Evolutionary conservation across 1,140 invertebrate species (phyloP).

Genomic region (Pseudachorutes palmiensis): DNA sequence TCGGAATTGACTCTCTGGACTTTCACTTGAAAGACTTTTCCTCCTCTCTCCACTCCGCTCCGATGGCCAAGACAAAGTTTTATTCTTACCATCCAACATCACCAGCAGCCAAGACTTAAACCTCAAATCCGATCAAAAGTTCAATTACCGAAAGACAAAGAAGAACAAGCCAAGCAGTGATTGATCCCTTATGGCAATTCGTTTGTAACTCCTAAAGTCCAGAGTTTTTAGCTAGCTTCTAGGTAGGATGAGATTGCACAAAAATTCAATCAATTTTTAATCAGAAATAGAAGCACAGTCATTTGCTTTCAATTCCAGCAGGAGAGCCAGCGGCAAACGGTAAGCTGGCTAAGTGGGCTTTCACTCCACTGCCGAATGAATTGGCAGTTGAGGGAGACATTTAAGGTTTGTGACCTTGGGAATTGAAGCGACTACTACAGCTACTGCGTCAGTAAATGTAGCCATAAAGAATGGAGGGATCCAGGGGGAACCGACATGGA

Average conservation of each 20-base stretch:
- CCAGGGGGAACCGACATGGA: background rate
- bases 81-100: background rate
- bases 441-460: background rate
- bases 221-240: too few species aligned
- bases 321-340: too few species aligned
- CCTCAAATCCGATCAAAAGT: background rate
- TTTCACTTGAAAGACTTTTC: background rate
- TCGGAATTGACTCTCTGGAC: background rate
- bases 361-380: too few species aligned
- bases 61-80: background rate
- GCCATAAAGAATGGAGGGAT: conserved; percentile 8
- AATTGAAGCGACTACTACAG: background rate
- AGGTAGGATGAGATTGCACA: background rate
- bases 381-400: background rate
- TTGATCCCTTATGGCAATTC: too few species aligned
- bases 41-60: background rate
- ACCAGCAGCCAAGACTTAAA: background rate
- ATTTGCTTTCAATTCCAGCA: background rate
- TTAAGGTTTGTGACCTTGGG: background rate
- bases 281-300: background rate
- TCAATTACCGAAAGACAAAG: background rate
- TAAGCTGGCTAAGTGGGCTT: too few species aligned
- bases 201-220: too few species aligned
- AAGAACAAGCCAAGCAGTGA: background rate
- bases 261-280: background rate